Evolutionary conservation across 2,113 vertebrate species (phyloP), one percentile per base, ranked within the genome.

Genomic region (Sinocyclocheilus rhinocerous): DNA sequence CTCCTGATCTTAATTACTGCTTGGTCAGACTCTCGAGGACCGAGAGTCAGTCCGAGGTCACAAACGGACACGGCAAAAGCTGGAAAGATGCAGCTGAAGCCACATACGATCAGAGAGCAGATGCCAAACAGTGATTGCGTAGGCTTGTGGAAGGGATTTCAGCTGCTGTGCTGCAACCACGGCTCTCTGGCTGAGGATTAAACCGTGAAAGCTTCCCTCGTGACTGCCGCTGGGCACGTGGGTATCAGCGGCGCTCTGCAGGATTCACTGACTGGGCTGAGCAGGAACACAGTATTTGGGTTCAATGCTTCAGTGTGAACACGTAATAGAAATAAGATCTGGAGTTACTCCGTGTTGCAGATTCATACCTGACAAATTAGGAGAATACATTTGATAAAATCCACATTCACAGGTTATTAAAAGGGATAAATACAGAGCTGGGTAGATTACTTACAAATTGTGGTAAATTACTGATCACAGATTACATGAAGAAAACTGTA

Each of bases 1-100:
- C 76, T 61, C 6, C 42, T 36, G 20, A 16, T 65, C 63, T 76
- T 86, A 83, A 86, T 86, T 86, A 83, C 67, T 59, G 69, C 33
- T 57, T 57, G 69, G 82, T 84, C 82, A 84, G 29, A 36, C 33
- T 84, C 82, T 26, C 45, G 4, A 82, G 69, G 67, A 22, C 33
- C 36, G 11, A 18, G 18, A 29, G 65, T 83, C 81, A 83, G 82
- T 59, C 11, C 2, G 69, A 84, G 29, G 29, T 73, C 50, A 59
- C 22, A 18, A 73, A 73, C 1, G 48, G 12, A 50, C 80, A 48
- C 4, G 16, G 15, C 80, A 67, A 26, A 81, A 11, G 67, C 77
- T 57, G 29, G 20, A 59, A 18, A 18, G 48, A 16, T 72, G 63
- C 55, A n/a, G 55, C 50, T 8, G 45, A 55, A 67, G 45, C 63